Conservation (phyloP, 2,113 vertebrate species). For the Varanus salvator region DNA sequence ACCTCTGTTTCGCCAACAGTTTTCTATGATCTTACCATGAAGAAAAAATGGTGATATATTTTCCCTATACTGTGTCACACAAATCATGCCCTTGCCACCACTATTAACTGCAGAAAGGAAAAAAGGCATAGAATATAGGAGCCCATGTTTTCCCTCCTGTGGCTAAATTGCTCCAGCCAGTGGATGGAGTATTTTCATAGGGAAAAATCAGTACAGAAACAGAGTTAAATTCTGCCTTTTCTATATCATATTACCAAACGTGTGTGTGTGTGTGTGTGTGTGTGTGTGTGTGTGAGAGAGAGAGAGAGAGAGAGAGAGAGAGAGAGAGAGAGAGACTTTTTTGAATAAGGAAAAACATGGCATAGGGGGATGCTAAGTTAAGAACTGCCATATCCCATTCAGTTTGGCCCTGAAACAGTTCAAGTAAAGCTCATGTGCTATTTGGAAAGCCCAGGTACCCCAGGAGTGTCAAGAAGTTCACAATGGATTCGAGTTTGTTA, state of each 20-base stretch:
- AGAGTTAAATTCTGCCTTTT: not conserved
- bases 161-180: not conserved
- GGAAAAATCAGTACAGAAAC: not conserved
- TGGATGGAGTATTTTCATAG: not conserved
- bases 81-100: not conserved
- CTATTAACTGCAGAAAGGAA: not conserved
- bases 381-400: not conserved
- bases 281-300: not conserved
- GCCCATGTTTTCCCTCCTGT: not conserved
- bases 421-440: not conserved
- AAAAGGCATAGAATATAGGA: not conserved
- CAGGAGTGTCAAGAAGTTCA: too few relatives aligned
- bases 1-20: not conserved
- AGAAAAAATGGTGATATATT: not conserved
- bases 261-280: too few relatives aligned
- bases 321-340: not conserved
- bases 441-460: not conserved
- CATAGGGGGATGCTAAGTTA: not conserved
- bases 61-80: too few relatives aligned
- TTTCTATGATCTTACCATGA: not conserved
- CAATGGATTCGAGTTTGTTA: too few relatives aligned
- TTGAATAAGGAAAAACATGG: not conserved
- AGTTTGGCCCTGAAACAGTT: not conserved
- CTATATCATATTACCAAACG: not conserved
- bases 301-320: not conserved